phyloP scores from a whole-genome alignment of 2,888 invertebrate genomes.

The Athalia cordata region DNA sequence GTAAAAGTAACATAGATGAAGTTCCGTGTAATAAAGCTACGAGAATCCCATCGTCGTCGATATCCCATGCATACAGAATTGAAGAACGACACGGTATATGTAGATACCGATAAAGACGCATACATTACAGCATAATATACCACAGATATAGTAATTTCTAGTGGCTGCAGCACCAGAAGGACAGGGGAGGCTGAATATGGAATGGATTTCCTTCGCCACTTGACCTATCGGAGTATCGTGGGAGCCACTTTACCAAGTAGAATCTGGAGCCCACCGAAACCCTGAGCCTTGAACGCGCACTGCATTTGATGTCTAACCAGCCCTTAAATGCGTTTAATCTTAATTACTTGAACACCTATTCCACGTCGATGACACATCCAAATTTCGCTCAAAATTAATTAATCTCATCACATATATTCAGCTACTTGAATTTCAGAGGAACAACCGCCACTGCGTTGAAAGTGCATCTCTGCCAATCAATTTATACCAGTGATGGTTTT shows the following conservation, averaged over 20 bases:
- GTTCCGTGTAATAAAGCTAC: not conserved
- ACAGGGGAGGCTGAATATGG: conserved; percentile 19
- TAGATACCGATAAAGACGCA: not conserved
- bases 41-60: not conserved
- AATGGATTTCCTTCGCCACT: conserved; percentile 24
- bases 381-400: too few species aligned
- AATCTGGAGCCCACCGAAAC: not conserved
- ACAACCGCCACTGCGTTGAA: too few species aligned
- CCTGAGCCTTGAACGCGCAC: too few species aligned
- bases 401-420: too few species aligned
- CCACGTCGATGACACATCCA: too few species aligned
- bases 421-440: too few species aligned
- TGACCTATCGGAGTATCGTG: conserved; percentile 36
- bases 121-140: not conserved
- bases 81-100: not conserved
- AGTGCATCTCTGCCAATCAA: too few species aligned
- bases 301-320: too few species aligned
- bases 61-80: not conserved
- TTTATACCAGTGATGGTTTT: too few species aligned
- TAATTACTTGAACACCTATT: too few species aligned
- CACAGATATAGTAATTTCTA: not conserved
- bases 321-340: too few species aligned
- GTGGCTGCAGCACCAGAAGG: not conserved
- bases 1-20: not conserved
- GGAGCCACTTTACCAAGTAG: conserved; percentile 6